Base-by-base conservation (phyloP, 2,797 vertebrate species). In the Scomberomorus guttatus region DNA sequence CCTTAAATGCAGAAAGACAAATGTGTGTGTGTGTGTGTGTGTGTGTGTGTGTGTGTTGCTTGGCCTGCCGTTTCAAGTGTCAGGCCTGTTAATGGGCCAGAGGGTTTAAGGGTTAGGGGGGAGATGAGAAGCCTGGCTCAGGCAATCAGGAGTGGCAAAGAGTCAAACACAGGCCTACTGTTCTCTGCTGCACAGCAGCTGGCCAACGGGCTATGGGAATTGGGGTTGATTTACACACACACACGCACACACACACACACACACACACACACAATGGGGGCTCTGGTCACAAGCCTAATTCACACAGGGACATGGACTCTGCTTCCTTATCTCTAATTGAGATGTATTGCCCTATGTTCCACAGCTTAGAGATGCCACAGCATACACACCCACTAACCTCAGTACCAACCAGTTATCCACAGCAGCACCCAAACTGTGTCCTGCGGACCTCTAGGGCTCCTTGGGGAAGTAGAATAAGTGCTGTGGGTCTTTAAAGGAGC, bases 261-360 rank as follows among this genome's bases (percentile, higher is more conserved):
- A 63, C 58, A 37, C 34, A 74, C 71, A 65, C 68, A 79, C 42
- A 76, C 48, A 59, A 11, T 29, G 37, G 32, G 17, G 22, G 57
- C 50, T 61, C 52, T 73, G 59, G 84, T 83, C 79, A 82, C 72
- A 80, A 59, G 68, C 46, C 63, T 86, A 76, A 80, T 85, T 76
- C 71, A 72, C 75, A 80, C 51, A 74, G 52, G 51, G 55, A 79
- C 66, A 46, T 52, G 32, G 60, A 71, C 57, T 66, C 14, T 51
- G 32, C 29, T 64, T 86, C 66, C 58, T 52, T 65, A 27, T 64
- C 70, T 76, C 76, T 89, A 87, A 91, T 86, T 80, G 85, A 85
- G 84, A 88, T 75, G 32, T 79, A 88, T 84, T 71, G 48, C 75
- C 39, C 61, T 75, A 48, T 73, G 70, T 34, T 61, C 34, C 46